Evolutionary conservation across 2,797 vertebrate genomes (phyloP).

Genomic region (Mallotus villosus): DNA sequence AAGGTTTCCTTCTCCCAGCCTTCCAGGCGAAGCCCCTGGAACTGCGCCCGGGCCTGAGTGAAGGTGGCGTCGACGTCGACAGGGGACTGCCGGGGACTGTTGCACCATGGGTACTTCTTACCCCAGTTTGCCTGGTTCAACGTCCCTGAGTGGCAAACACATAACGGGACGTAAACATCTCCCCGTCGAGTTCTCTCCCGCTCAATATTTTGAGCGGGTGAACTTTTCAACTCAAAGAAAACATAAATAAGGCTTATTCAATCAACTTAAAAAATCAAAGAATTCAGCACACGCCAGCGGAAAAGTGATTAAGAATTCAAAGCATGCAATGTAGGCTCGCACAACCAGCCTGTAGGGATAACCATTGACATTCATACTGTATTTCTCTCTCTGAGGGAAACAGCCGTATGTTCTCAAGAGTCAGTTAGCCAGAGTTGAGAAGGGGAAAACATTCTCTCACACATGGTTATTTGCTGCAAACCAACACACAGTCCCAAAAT

Average conservation of each 20-base stretch:
- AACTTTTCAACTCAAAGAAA: background rate
- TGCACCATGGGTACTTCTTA: conserved; percentile 88
- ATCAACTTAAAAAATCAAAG: too few species aligned
- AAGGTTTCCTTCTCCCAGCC: conserved; percentile 76
- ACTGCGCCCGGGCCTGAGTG: conserved; percentile 88
- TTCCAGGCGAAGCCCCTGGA: conserved; percentile 88
- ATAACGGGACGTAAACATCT: background rate
- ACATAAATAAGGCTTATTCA: background rate
- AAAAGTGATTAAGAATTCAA: background rate
- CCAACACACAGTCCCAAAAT: background rate
- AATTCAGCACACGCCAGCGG: too few species aligned
- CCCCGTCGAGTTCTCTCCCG: background rate
- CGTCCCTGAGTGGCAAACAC: conserved; percentile 70
- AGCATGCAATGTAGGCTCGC: too few species aligned
- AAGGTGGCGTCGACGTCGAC: conserved; percentile 94
- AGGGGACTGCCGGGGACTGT: conserved; percentile 89
- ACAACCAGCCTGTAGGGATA: too few species aligned
- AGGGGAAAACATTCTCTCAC: background rate
- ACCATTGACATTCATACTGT: too few species aligned
- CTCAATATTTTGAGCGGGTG: background rate
- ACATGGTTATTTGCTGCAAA: background rate
- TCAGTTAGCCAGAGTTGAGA: background rate
- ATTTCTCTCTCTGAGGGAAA: too few species aligned
- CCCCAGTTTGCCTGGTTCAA: conserved; percentile 90
- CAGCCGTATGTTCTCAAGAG: background rate